phyloP scores from a whole-genome alignment of 2,888 invertebrate genomes.

The Agrotis clavis region DNA sequence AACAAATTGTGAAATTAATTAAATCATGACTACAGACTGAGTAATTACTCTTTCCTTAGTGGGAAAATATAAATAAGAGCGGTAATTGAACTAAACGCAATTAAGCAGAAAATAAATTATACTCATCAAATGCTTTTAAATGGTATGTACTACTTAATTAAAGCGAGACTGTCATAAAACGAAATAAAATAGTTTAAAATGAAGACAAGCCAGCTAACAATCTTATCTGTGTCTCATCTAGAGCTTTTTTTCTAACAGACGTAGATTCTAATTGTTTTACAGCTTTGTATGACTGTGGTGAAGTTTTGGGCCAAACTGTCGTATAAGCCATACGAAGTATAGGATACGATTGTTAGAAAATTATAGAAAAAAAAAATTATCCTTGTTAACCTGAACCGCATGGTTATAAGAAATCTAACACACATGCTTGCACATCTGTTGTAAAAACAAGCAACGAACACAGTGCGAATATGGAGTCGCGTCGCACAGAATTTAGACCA shows the following conservation, averaged over 20 bases:
- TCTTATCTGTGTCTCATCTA: no score
- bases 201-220: background rate
- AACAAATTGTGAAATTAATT: constrained; percentile 41
- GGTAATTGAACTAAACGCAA: constrained; percentile 18
- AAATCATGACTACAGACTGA: constrained; percentile 14
- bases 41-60: constrained; percentile 20
- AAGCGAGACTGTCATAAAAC: background rate
- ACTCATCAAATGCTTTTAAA: background rate
- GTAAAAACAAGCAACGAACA: constrained; percentile 57
- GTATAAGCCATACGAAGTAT: no score
- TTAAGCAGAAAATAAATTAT: constrained; percentile 9
- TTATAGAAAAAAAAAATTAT: no score
- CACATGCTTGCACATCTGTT: constrained; percentile 57
- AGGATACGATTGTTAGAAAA: background rate
- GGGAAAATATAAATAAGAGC: constrained; percentile 11
- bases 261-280: background rate
- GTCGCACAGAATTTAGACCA: constrained; percentile 57
- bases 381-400: background rate
- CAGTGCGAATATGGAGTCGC: constrained; percentile 52
- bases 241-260: background rate
- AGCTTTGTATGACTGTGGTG: no score
- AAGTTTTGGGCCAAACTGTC: no score
- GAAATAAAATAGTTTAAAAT: background rate
- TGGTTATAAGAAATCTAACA: constrained; percentile 47
- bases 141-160: background rate